phyloP scores from a whole-genome alignment of 2,888 invertebrate species.

The Ophioninae sp. region DNA sequence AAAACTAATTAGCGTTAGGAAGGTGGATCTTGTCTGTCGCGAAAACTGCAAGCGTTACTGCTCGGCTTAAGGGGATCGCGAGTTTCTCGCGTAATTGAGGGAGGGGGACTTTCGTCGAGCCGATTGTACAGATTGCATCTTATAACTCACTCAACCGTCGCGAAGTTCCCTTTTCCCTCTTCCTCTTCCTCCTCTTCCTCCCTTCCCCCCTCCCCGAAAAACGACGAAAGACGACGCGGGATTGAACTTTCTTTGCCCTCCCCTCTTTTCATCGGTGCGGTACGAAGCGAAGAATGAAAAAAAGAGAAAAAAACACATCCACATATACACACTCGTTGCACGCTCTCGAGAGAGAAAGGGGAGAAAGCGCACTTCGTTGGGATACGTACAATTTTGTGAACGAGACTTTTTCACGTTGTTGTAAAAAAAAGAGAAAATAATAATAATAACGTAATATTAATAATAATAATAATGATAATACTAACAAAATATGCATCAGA shows the following conservation, averaged over 20 bases:
- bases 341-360: not conserved
- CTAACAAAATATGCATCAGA: constrained; percentile 2
- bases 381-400: constrained; percentile 34
- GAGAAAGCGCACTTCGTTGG: not conserved
- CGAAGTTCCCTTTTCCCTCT: not conserved
- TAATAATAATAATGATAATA: constrained; percentile 25
- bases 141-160: not conserved
- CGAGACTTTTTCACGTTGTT: constrained; percentile 50
- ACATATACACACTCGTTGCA: no score
- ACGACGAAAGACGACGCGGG: not conserved
- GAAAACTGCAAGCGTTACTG: constrained; percentile 16
- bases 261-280: not conserved
- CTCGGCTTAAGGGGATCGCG: not conserved
- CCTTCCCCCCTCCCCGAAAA: not conserved
- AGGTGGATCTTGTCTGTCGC: constrained; percentile 51
- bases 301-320: not conserved
- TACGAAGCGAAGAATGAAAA: not conserved
- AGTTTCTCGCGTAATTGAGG: not conserved
- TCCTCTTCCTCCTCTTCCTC: no score
- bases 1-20: constrained; percentile 59
- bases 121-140: constrained; percentile 24
- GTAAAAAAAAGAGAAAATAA: constrained; percentile 22
- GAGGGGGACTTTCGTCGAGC: not conserved
- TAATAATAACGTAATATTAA: constrained; percentile 12
- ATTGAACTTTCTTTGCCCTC: not conserved